Evolutionary conservation across 2,113 vertebrate genomes (phyloP), one percentile per base, ranked within the genome.

Genomic region (Nesogale talazaci): DNA sequence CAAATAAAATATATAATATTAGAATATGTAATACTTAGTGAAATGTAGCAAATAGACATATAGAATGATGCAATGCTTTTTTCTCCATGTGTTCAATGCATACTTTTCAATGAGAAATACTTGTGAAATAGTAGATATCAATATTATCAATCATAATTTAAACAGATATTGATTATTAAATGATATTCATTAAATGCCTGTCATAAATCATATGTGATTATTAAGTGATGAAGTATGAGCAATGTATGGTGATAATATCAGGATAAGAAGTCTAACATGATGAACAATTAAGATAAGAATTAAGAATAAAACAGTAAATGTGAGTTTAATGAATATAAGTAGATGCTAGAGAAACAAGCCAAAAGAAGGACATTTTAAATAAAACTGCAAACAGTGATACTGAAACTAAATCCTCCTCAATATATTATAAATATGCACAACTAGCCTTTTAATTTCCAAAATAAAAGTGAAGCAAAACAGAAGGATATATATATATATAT

Each of bases 251-350:
- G 72, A 23, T 61, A 42, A 56, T 59, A 56, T 88, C n/a, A 38
- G 7, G 3, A 86, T 83, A 87, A 88, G 29, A 42, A 15, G 59
- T 40, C 0, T 78, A 61, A 89, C 46, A 15, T 69, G 25, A 83
- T 86, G 22, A 93, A 57, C 1, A 59, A 89, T 15, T 61, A 10
- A 85, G 7, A 25, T 7, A 86, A 86, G 91, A 77, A 14, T 16
- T n/a, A 67, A 79, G n/a, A 61, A 59, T 61, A 40, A 92, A 40
- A 78, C 15, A 25, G 17, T 69, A 5, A 69, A 86, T 72, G 63
- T 56, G 46, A 11, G 79, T 40, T 86, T 27, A 82, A 4, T 86
- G 20, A 88, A 36, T 82, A 31, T 77, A 92, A 93, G 63, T 90
- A 93, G 63, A 46, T 42, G 6, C 12, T 1, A n/a, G 15, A 56